Conservation (phyloP, 2,888 invertebrate species). For the Melitaea athalia region DNA sequence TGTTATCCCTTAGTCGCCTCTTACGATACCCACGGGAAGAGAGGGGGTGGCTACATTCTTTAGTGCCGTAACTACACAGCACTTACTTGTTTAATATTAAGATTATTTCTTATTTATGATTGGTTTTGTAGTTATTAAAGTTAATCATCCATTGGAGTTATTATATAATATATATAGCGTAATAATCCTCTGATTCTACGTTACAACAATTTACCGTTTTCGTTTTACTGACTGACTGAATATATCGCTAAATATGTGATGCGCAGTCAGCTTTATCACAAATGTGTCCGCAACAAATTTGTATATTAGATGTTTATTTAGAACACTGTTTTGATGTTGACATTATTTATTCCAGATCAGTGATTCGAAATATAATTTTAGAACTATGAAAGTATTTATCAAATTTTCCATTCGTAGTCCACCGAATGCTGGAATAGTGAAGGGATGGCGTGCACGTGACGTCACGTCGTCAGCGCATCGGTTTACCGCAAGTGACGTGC, state of each 20-base stretch:
- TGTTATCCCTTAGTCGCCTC: too few relatives aligned
- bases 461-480: slow-evolving; percentile 50
- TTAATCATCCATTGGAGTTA: background rate
- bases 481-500: slow-evolving; percentile 53
- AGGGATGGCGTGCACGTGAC: slow-evolving; percentile 48
- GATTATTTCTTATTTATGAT: background rate
- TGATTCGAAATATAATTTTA: slow-evolving; percentile 1
- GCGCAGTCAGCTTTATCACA: background rate
- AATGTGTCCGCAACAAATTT: background rate
- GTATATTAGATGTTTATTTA: background rate
- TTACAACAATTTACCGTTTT: too few relatives aligned
- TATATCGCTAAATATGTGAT: background rate
- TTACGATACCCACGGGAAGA: too few relatives aligned
- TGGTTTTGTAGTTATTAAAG: background rate
- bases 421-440: slow-evolving; percentile 28
- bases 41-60: too few relatives aligned
- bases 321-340: background rate
- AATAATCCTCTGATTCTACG: too few relatives aligned
- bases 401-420: slow-evolving; percentile 15
- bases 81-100: background rate
- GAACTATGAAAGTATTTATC: background rate
- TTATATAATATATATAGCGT: background rate
- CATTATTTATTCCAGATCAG: background rate
- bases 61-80: too few relatives aligned
- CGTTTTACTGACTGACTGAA: too few relatives aligned